Evolutionary conservation across 2,113 vertebrate genomes (phyloP).

Genomic region (Colaptes auratus): DNA sequence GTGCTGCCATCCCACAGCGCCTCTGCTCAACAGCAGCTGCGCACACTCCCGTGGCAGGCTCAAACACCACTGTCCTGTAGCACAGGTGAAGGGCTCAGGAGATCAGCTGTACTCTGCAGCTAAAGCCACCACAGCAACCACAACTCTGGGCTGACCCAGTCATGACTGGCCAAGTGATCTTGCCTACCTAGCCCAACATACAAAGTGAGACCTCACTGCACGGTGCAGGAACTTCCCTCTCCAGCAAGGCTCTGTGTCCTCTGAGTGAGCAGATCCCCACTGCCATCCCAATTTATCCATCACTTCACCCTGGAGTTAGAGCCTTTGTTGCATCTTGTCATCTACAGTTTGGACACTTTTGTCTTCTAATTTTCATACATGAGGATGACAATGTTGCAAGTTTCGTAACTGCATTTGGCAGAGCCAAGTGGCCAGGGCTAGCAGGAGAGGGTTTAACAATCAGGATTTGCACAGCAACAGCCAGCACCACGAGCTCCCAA

Average conservation of each 20-base stretch:
- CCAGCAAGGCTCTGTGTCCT: neutral
- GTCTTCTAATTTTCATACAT: slow-evolving; percentile 35
- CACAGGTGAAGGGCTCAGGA: neutral
- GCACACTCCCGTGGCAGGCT: accelerated
- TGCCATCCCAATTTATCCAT: neutral
- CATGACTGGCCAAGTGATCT: neutral
- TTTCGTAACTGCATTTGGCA: neutral
- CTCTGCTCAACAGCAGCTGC: neutral
- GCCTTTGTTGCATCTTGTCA: slow-evolving; percentile 25
- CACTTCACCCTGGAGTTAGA: neutral
- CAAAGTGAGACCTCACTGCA: neutral
- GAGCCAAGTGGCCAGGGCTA: slow-evolving; percentile 1
- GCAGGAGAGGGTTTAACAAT: neutral
- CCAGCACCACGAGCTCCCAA: neutral
- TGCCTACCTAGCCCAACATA: neutral
- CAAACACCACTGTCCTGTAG: accelerated
- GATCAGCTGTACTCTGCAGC: neutral
- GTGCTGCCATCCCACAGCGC: neutral
- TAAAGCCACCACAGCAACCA: neutral
- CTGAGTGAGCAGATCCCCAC: neutral
- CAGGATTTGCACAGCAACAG: neutral
- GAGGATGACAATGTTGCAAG: neutral
- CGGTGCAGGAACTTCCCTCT: accelerated
- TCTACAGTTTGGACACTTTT: slow-evolving; percentile 30
- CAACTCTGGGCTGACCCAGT: neutral